Percentiles rank a stretch among this genome's conserved stretches.
Conservation (phyloP, 2,888 invertebrate species). For the Alsophila aescularia region DNA sequence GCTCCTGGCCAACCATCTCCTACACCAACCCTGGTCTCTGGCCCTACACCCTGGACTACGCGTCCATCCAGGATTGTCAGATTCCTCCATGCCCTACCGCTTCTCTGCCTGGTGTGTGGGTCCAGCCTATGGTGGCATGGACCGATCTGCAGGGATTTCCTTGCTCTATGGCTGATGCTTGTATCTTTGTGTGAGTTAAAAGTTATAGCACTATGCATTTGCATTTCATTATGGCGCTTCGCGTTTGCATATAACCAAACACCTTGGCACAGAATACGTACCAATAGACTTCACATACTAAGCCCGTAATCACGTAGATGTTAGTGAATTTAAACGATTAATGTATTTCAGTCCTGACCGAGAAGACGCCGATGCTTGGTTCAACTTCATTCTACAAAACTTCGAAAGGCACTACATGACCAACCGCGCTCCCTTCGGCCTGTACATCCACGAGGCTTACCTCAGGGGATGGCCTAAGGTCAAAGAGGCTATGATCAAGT, state of each 20-base stretch:
- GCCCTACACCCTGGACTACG: slow-evolving; percentile 88
- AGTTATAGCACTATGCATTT: not conserved
- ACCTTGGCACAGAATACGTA: too few relatives aligned
- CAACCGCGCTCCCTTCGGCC: slow-evolving; percentile 87
- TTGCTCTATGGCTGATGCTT: slow-evolving; percentile 85
- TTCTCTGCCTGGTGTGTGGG: slow-evolving; percentile 86
- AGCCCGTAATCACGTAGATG: too few relatives aligned
- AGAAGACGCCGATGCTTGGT: slow-evolving; percentile 74
- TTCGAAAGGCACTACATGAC: slow-evolving; percentile 86
- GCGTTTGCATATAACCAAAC: too few relatives aligned
- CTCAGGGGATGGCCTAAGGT: slow-evolving; percentile 64
- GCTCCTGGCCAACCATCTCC: slow-evolving; percentile 83
- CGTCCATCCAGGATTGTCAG: slow-evolving; percentile 82
- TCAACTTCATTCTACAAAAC: slow-evolving; percentile 85
- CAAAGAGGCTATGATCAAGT: slow-evolving; percentile 79
- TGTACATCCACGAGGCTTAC: slow-evolving; percentile 88
- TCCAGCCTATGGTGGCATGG: slow-evolving; percentile 86
- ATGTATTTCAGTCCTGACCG: slow-evolving; percentile 49
- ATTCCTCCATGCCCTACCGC: slow-evolving; percentile 84
- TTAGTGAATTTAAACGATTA: too few relatives aligned
- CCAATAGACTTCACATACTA: too few relatives aligned
- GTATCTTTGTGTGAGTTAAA: slow-evolving; percentile 70
- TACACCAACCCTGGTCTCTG: slow-evolving; percentile 78
- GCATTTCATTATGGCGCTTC: not conserved
- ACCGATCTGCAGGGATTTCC: slow-evolving; percentile 66